phyloP scores from a whole-genome alignment of 2,888 invertebrate species.

The Fissipunctia ypsillon region DNA sequence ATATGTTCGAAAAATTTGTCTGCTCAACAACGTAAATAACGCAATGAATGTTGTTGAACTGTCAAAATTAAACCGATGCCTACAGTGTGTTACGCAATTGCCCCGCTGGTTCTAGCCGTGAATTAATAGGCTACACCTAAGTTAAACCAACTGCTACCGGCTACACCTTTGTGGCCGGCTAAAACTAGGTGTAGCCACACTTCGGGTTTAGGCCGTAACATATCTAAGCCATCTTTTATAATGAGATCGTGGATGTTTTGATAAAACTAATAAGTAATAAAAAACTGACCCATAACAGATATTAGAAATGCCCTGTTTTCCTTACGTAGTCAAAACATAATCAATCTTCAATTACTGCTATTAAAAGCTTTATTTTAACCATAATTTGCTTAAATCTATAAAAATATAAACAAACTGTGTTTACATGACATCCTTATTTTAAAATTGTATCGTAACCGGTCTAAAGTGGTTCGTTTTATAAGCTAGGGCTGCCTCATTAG shows the following conservation, averaged over 20 bases:
- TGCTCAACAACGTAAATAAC: too few species aligned
- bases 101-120: too few species aligned
- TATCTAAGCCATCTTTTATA: background rate
- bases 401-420: conserved; percentile 28
- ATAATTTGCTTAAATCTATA: conserved; percentile 6
- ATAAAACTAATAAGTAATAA: background rate
- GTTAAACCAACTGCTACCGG: too few species aligned
- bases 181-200: too few species aligned
- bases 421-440: conserved; percentile 39
- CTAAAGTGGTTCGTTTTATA: background rate
- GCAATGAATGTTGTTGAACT: too few species aligned
- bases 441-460: background rate
- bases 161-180: too few species aligned
- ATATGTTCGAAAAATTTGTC: too few species aligned
- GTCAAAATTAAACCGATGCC: too few species aligned
- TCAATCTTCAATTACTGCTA: background rate
- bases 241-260: background rate
- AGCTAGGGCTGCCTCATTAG: conserved; percentile 23
- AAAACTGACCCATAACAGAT: background rate
- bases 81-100: too few species aligned
- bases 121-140: too few species aligned
- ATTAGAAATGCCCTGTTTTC: background rate
- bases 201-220: too few species aligned
- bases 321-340: conserved; percentile 2
- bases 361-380: background rate